These are phyloP conservation scores for Pammene aurita DNA, from an alignment of 2,888 invertebrate species.

Conservation along the genomic window DNA sequence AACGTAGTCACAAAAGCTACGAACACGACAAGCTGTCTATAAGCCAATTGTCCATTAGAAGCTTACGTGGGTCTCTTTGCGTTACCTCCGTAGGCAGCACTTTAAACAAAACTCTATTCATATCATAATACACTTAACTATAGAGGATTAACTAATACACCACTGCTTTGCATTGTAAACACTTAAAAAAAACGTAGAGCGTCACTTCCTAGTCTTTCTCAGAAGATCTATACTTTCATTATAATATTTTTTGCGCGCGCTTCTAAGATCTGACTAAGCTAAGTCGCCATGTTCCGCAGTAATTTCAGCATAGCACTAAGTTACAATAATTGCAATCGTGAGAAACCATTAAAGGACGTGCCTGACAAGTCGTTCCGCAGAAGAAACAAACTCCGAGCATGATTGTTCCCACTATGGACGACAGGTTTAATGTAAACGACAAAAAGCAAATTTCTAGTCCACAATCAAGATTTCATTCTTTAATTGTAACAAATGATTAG, in stretches of 20 bases:
- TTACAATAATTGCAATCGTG: slow-evolving; percentile 33
- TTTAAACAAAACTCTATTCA: neutral
- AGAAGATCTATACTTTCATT: slow-evolving; percentile 3
- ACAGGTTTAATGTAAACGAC: slow-evolving; percentile 28
- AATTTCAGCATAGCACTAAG: slow-evolving; percentile 15
- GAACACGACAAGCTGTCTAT: neutral
- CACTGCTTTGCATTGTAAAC: neutral
- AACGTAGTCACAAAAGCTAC: slow-evolving; percentile 1
- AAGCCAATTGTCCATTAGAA: neutral
- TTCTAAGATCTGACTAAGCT: slow-evolving; percentile 19
- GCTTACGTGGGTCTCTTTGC: neutral
- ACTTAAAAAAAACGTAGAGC: neutral
- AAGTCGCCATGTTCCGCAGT: slow-evolving; percentile 3
- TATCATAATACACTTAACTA: neutral
- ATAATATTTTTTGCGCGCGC: slow-evolving; percentile 4
- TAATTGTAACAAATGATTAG: slow-evolving; percentile 19
- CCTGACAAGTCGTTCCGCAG: slow-evolving; percentile 28
- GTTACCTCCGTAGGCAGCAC: neutral
- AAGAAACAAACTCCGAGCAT: slow-evolving; percentile 35
- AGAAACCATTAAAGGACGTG: slow-evolving; percentile 35
- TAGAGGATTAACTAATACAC: neutral
- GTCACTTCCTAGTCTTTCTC: slow-evolving; percentile 11
- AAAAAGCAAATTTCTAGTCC: slow-evolving; percentile 27
- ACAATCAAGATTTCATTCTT: slow-evolving; percentile 35
- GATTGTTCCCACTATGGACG: slow-evolving; percentile 31